phyloP scores from a whole-genome alignment of 37 sponge, comb jelly and placozoan species.

The Hexactinellida sp. region DNA sequence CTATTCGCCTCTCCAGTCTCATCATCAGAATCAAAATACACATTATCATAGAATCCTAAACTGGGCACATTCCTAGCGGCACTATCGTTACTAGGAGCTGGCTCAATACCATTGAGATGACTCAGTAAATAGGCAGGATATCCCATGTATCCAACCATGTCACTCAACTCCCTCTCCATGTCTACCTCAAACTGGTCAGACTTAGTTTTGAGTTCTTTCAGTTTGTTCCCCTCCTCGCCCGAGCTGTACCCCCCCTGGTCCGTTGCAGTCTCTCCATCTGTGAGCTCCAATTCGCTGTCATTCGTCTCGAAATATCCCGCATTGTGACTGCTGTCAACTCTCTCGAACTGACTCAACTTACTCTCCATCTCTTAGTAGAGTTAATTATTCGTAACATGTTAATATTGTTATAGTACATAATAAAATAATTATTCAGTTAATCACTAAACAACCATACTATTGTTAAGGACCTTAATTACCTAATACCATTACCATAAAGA shows the following conservation, averaged over 20 bases:
- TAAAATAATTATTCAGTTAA: no score
- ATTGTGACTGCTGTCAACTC: constrained; percentile 23
- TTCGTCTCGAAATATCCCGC: constrained; percentile 65
- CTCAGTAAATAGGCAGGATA: not conserved
- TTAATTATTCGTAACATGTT: not conserved
- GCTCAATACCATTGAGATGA: not conserved
- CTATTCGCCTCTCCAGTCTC: not conserved
- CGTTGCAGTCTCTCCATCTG: constrained; percentile 39
- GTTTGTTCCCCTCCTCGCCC: not conserved
- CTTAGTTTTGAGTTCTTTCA: not conserved
- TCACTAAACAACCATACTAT: no score
- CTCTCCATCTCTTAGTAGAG: not conserved
- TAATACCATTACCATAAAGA: no score
- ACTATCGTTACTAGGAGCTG: not conserved
- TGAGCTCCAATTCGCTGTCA: constrained; percentile 67
- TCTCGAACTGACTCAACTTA: constrained; percentile 23
- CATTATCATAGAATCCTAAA: constrained; percentile 6
- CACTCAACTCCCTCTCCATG: not conserved
- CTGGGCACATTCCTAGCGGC: not conserved
- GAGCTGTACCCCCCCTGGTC: not conserved
- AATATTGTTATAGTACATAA: no score
- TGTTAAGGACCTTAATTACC: no score
- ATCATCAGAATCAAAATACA: not conserved
- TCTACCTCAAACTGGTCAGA: constrained; percentile 3
- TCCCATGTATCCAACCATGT: not conserved